Evolutionary conservation across 2,113 vertebrate genomes (phyloP), one percentile per base, ranked within the genome.

Genomic region (Salvelinus sp.): DNA sequence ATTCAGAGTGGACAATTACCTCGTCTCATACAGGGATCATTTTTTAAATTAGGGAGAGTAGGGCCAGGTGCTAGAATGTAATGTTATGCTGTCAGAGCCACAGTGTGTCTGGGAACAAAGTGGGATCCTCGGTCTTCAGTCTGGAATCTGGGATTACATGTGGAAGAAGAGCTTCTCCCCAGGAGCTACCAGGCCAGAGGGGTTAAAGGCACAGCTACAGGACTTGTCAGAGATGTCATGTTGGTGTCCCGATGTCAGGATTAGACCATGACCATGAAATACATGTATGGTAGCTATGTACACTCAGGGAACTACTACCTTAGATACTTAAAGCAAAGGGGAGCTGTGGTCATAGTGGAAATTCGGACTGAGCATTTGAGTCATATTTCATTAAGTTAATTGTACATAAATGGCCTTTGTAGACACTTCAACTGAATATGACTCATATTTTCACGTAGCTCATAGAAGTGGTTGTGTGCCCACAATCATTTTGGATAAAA

Each of bases 141-240:
- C 73, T 25, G 50, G 73, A 69, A 64, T 25, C 9, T 14, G 76
- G 72, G 68, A 79, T 64, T 54, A 6, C 6, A 33, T 33, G 7
- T 6, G 16, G 81, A 64, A 83, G 81, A 74, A 83, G 62, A 44
- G 63, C 70, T 76, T 64, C 71, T 81, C 66, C 38, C 38, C 38
- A 44, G 38, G 38, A 44, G 9, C 6, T 44, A 44, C 38, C 73
- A 83, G 77, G 72, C 73, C 60, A 16, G 47, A 30, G 62, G 33
- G 50, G 64, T 79, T 85, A 87, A 88, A 86, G 82, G 77, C 75
- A 70, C 14, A 30, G 66, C 69, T 69, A 76, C 75, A 60, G 70
- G 23, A 77, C 47, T 64, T 60, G 79, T 70, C 74, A 79, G 30
- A 82, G 68, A 74, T 30, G 68, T 7, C 0, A 9, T 1, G 25